These are phyloP conservation scores for Cyprinodon variegatus DNA, from an alignment of 2,113 vertebrate genomes.

Conservation along the genomic window DNA sequence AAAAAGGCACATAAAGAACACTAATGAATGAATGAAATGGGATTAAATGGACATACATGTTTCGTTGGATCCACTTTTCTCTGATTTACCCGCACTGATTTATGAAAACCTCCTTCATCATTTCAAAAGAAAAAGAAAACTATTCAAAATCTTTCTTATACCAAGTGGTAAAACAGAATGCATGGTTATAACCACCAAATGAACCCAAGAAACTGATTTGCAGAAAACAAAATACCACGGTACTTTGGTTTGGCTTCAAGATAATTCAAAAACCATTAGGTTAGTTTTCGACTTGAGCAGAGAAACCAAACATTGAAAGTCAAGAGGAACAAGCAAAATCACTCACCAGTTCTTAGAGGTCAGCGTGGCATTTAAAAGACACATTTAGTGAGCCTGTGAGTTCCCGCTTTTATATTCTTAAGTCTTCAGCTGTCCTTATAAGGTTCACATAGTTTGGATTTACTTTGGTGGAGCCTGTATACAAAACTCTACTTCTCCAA, in stretches of 20 bases:
- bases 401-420: slow-evolving; percentile 43
- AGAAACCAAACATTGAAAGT: slow-evolving; percentile 29
- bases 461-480: slow-evolving; percentile 14
- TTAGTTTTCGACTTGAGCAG: slow-evolving; percentile 29
- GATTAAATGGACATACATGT: slow-evolving; percentile 1
- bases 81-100: slow-evolving; percentile 38
- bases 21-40: background rate
- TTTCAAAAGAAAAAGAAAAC: slow-evolving; percentile 23
- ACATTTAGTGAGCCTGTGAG: slow-evolving; percentile 18
- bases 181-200: slow-evolving; percentile 57
- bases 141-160: slow-evolving; percentile 38
- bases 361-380: slow-evolving; percentile 23
- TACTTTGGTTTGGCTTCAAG: slow-evolving; percentile 12
- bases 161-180: slow-evolving; percentile 45
- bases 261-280: slow-evolving; percentile 39
- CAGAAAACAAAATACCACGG: slow-evolving; percentile 49
- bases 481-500: slow-evolving; percentile 10
- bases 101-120: slow-evolving; percentile 23
- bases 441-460: slow-evolving; percentile 44
- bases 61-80: slow-evolving; percentile 3
- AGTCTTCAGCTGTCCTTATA: slow-evolving; percentile 32
- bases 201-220: slow-evolving; percentile 42
- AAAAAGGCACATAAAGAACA: too few relatives aligned
- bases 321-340: slow-evolving; percentile 33
- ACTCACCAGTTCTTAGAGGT: slow-evolving; percentile 62